These are phyloP conservation scores for Druceiella hillmani DNA, from an alignment of 2,888 invertebrate species.

Conservation along the genomic window DNA sequence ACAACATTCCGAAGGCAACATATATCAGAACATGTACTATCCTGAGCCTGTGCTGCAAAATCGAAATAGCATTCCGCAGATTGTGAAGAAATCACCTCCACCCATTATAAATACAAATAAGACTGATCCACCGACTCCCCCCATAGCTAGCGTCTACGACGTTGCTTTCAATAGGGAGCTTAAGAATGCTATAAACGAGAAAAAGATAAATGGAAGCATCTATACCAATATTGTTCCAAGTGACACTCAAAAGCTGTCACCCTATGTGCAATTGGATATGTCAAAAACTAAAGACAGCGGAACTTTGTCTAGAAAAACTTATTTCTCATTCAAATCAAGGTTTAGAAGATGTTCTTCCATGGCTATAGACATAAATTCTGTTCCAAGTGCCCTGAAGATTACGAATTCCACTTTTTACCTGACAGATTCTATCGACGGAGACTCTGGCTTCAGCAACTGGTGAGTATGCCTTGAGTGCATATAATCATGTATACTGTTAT, in stretches of 20 bases:
- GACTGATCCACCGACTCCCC: too few species aligned
- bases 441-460: conserved; percentile 56
- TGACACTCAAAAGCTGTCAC: too few species aligned
- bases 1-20: too few species aligned
- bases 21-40: too few species aligned
- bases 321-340: conserved; percentile 57
- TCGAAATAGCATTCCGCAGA: too few species aligned
- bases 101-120: conserved; percentile 30
- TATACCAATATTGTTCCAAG: too few species aligned
- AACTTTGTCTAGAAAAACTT: conserved; percentile 42
- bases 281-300: conserved; percentile 39
- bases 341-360: conserved; percentile 57
- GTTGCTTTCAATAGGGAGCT: conserved; percentile 39
- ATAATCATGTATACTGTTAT: too few species aligned
- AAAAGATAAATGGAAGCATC: too few species aligned
- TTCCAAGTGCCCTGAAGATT: conserved; percentile 49
- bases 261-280: too few species aligned
- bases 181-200: conserved; percentile 32
- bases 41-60: too few species aligned
- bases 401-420: conserved; percentile 69
- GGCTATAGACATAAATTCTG: conserved; percentile 46
- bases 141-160: conserved; percentile 31
- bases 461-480: conserved; percentile 28
- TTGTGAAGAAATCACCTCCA: too few species aligned
- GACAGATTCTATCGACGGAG: conserved; percentile 60